These are phyloP conservation scores for Danaus chrysippus DNA, from an alignment of 2,888 invertebrate genomes.

Conservation along the genomic window DNA sequence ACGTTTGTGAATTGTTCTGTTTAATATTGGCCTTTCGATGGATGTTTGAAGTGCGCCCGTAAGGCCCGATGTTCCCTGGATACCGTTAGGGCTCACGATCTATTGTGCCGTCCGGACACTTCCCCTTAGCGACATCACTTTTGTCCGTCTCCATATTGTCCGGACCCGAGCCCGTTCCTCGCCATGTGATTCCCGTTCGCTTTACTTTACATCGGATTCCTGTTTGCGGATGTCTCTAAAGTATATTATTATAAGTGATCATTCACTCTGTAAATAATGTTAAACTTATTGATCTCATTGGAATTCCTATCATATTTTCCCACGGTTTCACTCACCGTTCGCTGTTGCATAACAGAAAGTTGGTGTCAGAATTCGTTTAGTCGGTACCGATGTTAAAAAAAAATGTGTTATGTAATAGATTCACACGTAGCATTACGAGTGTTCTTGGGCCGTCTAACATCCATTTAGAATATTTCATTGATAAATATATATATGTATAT, in stretches of 20 bases:
- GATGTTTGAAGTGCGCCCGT: slow-evolving; percentile 50
- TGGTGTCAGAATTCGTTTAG: slow-evolving; percentile 32
- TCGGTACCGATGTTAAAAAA: slow-evolving; percentile 28
- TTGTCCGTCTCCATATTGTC: slow-evolving; percentile 58
- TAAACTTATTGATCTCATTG: slow-evolving; percentile 35
- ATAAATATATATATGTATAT: too few relatives aligned
- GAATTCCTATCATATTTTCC: slow-evolving; percentile 35
- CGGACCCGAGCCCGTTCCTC: slow-evolving; percentile 42
- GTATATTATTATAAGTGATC: not conserved
- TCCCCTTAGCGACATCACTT: slow-evolving; percentile 56
- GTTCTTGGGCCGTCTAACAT: too few relatives aligned
- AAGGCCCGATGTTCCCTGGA: slow-evolving; percentile 36
- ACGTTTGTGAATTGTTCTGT: slow-evolving; percentile 50
- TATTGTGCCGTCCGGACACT: slow-evolving; percentile 39
- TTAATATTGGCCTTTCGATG: slow-evolving; percentile 51
- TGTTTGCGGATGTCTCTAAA: slow-evolving; percentile 7
- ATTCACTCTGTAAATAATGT: slow-evolving; percentile 25
- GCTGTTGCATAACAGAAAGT: slow-evolving; percentile 33
- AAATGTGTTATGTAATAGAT: slow-evolving; percentile 30
- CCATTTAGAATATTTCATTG: too few relatives aligned
- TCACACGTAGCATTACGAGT: slow-evolving; percentile 26
- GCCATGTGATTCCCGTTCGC: too few relatives aligned
- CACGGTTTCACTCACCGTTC: slow-evolving; percentile 32
- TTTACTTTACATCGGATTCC: not conserved
- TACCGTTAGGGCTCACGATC: slow-evolving; percentile 52